Conservation (phyloP, 1,140 invertebrate species). For the Luehdorfia chinensis region DNA sequence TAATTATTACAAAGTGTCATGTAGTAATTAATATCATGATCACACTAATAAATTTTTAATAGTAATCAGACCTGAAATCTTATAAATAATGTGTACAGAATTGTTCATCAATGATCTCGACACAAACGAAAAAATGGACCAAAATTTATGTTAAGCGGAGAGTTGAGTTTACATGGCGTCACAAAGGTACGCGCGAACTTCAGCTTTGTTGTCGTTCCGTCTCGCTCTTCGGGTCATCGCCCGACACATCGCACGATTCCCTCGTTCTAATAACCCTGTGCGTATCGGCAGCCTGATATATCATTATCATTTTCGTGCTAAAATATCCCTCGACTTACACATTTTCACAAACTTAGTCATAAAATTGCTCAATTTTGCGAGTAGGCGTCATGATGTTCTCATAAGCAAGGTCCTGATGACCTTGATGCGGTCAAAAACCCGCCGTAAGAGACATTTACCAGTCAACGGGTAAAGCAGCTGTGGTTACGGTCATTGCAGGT, state of each 20-base stretch:
- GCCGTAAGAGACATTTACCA: slow-evolving; percentile 50
- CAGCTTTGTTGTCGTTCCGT: slow-evolving; percentile 70
- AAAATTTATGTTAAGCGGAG: slow-evolving; percentile 7
- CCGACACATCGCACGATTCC: slow-evolving; percentile 58
- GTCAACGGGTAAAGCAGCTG: slow-evolving; percentile 37
- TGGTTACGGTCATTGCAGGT: slow-evolving; percentile 38
- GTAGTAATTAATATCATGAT: too few species aligned
- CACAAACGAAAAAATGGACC: too few species aligned
- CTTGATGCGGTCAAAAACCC: slow-evolving; percentile 60
- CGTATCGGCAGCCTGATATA: slow-evolving; percentile 51
- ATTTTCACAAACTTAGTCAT: slow-evolving; percentile 15
- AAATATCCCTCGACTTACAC: slow-evolving; percentile 12
- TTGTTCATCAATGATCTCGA: too few species aligned
- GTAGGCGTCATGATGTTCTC: slow-evolving; percentile 45
- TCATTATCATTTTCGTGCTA: slow-evolving; percentile 38
- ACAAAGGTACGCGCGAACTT: slow-evolving; percentile 58
- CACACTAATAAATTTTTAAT: too few species aligned
- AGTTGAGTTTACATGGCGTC: slow-evolving; percentile 28
- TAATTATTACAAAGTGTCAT: too few species aligned
- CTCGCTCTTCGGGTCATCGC: slow-evolving; percentile 70
- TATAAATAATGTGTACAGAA: too few species aligned
- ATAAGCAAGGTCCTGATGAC: slow-evolving; percentile 51
- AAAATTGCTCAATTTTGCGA: slow-evolving; percentile 14
- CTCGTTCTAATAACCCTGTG: slow-evolving; percentile 70
- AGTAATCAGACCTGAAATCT: too few species aligned